Evolutionary conservation across 1,140 invertebrate species (phyloP), one percentile per base, ranked within the genome.

Genomic region (Heterodera carotae): DNA sequence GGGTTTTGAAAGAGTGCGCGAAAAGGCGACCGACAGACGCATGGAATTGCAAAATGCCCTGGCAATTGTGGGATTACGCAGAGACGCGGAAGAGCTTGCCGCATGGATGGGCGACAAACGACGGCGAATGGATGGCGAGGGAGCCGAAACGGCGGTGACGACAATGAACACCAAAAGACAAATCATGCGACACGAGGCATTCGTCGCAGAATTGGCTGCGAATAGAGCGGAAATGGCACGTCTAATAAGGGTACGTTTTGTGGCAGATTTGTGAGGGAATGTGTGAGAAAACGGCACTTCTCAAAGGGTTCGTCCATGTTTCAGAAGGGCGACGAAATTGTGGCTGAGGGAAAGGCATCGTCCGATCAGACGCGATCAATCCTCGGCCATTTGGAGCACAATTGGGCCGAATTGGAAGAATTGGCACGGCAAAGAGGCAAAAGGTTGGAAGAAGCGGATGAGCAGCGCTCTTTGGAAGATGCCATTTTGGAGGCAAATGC

Each of bases 61-160:
- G 27, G 69, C 69, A 5, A 18, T 71, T 27, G 69, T 43, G 27
- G 69, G 69, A 43, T 18, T 97, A 85, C 91, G 92, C 59, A 93
- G 94, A 0, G 93, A 95, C 85, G 93, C 93, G 0, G 92, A 95
- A 80, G 95, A 97, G 84, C 89, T 96, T 2, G 90, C 91, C 60
- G 91, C 91, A 22, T 99, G 96, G 95, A 92, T 98, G 75, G 90
- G 92, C 43, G 95, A 97, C 84, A 99, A 87, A 73, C 98, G 89
- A 91, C 93, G 78, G 93, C 93, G 87, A 93, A 93, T 4, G 94
- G 39, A 43, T n/a, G 60, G 53, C 39, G 76, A 27, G 3, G 34
- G 25, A 12, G 83, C 76, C 48, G 69, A 84, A 10, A 27, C 76
- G 22, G 71, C 68, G 66, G 62, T 39, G 48, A 43, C 67, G 10